phyloP scores from a whole-genome alignment of 2,113 vertebrate genomes.

The Poicephalus gulielmi region DNA sequence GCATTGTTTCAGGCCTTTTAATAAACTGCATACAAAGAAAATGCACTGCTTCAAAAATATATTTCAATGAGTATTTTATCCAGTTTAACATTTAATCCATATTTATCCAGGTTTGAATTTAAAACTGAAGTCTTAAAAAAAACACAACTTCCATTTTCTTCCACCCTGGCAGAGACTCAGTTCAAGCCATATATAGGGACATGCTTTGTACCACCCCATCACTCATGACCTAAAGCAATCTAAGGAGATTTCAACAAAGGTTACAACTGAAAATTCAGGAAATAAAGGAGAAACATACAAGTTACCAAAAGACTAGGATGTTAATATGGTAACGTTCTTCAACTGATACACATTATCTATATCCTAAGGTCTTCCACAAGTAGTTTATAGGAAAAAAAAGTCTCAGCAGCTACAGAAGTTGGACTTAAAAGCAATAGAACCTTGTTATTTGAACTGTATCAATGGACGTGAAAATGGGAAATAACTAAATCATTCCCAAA shows the following conservation, averaged over 20 bases:
- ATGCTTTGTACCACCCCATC: neutral
- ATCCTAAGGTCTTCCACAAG: neutral
- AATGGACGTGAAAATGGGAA: neutral
- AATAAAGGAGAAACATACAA: neutral
- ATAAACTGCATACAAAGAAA: neutral
- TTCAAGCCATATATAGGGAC: neutral
- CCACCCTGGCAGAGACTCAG: neutral
- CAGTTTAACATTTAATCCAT: neutral
- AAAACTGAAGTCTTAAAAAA: neutral
- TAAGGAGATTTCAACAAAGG: neutral
- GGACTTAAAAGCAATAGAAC: neutral
- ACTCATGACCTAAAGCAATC: neutral
- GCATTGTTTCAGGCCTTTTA: neutral
- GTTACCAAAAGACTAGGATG: neutral
- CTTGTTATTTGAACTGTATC: neutral
- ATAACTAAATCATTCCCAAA: neutral
- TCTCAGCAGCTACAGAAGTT: neutral
- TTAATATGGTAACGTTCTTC: neutral
- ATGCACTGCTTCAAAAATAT: neutral
- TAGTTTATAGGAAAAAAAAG: neutral
- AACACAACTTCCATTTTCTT: neutral
- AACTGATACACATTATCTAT: neutral
- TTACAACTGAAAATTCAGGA: neutral
- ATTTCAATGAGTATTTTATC: neutral
- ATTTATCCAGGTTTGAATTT: neutral